Base-by-base conservation (phyloP, 1,140 invertebrate species). In the Lepidurus apus region DNA sequence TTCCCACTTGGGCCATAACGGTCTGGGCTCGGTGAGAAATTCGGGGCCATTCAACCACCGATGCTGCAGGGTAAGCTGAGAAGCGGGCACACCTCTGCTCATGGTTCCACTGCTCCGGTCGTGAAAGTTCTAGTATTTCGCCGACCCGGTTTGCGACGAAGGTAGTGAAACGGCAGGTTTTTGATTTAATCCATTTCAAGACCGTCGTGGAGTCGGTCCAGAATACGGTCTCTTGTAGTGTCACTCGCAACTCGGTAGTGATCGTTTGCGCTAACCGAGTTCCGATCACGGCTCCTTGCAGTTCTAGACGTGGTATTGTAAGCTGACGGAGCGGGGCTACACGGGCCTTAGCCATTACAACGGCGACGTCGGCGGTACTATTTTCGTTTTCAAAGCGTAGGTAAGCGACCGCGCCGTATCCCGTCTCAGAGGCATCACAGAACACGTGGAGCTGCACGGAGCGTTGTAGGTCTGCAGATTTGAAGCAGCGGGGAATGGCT, bases 271-370 rank as follows among this genome's bases (percentile, higher is more conserved):
- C 10, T 11, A 85, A 77, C 78, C 84, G 73, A 34, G 82, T 81
- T 26, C 74, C 7, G 1, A 74, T 26, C 13, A 11, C 74, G 10
- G 74, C 10, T 13, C 26, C 74, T 13, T 74, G 34, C 7, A 74
- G 74, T 74, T 74, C 74, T 26, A 74, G 74, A 24, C 21, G 74
- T 5, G n/a, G 7, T 6, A 74, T 74, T 10, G 74, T 74, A 6
- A 74, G 7, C 17, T 76, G 78, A 82, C 87, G 86, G 2, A 86
- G 75, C 44, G 86, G 87, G 47, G 86, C 84, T 8, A 87, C 85
- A 77, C 84, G 81, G 10, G 82, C 74, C 81, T 87, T 85, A 74
- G 45, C 84, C 79, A 73, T 82, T 77, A 75, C 84, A 83, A 43
- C 83, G 79, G 74, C 44, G 2, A 80, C 75, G 0, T 79, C 34